These are phyloP conservation scores for Cynocephalus volans DNA, from an alignment of 2,113 vertebrate species.

Conservation along the genomic window DNA sequence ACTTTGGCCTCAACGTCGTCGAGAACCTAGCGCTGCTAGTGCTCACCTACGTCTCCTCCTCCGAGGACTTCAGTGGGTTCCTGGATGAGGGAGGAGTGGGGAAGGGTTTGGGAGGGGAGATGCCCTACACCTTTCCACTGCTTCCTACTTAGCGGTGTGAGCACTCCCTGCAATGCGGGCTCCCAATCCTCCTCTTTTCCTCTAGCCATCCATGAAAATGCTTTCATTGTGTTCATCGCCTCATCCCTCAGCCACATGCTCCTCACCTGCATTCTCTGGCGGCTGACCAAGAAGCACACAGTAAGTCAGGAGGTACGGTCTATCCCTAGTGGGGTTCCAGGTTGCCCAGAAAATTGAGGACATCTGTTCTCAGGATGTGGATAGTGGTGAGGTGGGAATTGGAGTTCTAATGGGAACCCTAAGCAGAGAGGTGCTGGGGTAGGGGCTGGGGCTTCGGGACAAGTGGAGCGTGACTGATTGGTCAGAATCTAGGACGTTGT, in stretches of 20 bases:
- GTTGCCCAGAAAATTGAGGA: not conserved
- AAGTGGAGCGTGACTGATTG: not conserved
- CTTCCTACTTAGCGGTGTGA: not conserved
- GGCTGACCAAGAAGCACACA: conserved; percentile 91
- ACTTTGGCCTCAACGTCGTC: conserved; percentile 89
- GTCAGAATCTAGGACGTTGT: not conserved
- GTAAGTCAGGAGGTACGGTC: conserved; percentile 93
- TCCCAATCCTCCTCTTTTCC: conserved; percentile 66
- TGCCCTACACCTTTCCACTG: not conserved
- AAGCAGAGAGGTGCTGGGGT: not conserved
- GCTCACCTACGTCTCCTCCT: conserved; percentile 96
- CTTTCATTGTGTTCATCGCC: conserved; percentile 93
- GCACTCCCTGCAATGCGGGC: not conserved
- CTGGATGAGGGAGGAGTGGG: conserved; percentile 41
- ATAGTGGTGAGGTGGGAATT: conserved; percentile 3
- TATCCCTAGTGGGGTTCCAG: conserved; percentile 35
- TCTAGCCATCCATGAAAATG: conserved; percentile 93
- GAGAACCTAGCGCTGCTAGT: conserved; percentile 95
- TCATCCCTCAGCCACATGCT: conserved; percentile 95
- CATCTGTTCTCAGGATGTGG: conserved; percentile 43
- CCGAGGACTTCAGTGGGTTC: conserved; percentile 94
- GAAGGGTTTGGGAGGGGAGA: conserved; percentile 47
- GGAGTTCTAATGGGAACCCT: not conserved
- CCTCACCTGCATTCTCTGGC: conserved; percentile 95
- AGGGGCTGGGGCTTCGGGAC: not conserved